Evolutionary conservation across 2,113 vertebrate species (phyloP).

Genomic region (Ciconia maguari): DNA sequence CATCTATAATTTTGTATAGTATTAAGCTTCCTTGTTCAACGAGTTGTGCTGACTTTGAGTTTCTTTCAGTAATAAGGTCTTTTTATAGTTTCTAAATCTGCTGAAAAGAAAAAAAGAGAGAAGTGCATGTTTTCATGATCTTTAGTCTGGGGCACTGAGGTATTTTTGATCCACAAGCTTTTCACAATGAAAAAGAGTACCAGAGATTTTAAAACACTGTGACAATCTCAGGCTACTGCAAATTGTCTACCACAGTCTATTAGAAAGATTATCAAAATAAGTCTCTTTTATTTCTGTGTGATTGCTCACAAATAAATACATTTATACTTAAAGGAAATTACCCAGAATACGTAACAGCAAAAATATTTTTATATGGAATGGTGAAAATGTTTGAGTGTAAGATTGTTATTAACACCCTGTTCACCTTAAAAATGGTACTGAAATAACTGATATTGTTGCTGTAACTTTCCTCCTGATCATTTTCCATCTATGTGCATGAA

Average conservation of each 20-base stretch:
- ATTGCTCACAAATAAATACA: neutral
- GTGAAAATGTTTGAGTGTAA: neutral
- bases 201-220: neutral
- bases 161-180: constrained; percentile 29
- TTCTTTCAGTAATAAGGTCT: constrained; percentile 20
- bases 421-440: neutral
- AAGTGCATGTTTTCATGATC: constrained; percentile 9
- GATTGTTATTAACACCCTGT: neutral
- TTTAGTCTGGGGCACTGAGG: neutral
- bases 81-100: constrained; percentile 22
- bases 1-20: constrained; percentile 9
- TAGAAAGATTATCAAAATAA: constrained; percentile 21
- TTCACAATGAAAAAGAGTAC: neutral
- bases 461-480: neutral
- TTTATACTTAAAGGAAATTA: neutral
- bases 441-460: neutral
- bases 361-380: neutral
- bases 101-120: neutral
- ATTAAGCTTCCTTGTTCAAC: constrained; percentile 17
- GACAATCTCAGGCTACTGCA: neutral
- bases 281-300: neutral
- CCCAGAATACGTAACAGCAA: neutral
- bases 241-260: neutral
- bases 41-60: constrained; percentile 1
- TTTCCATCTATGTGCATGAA: neutral